A percentile compares a stretch with the other conserved stretches of the same genome.
Evolutionary conservation across 2,113 vertebrate genomes (phyloP).

Genomic region (Centropristis striata): DNA sequence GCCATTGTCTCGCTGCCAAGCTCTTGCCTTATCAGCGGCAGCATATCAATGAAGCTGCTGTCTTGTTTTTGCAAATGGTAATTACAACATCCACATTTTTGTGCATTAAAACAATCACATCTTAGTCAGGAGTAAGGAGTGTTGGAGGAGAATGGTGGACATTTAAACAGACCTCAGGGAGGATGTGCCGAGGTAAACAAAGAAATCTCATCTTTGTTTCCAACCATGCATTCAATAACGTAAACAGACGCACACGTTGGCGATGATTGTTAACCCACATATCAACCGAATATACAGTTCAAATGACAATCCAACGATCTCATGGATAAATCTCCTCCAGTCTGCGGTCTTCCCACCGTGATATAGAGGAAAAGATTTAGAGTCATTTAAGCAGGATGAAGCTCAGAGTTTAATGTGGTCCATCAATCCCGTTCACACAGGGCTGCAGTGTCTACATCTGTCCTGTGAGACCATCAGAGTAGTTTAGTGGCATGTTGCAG

Average conservation of each 20-base stretch:
- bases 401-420: constrained; percentile 80
- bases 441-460: constrained; percentile 66
- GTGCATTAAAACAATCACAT: constrained; percentile 92
- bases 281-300: constrained; percentile 49
- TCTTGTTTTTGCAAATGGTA: constrained; percentile 94
- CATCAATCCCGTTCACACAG: constrained; percentile 79
- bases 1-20: constrained; percentile 93
- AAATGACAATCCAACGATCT: constrained; percentile 45
- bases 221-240: constrained; percentile 37
- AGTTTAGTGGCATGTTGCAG: constrained; percentile 85
- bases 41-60: constrained; percentile 97
- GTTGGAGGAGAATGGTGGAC: constrained; percentile 49
- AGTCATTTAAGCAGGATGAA: constrained; percentile 81
- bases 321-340: constrained; percentile 51
- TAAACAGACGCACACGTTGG: constrained; percentile 37
- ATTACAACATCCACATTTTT: constrained; percentile 98
- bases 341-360: constrained; percentile 49
- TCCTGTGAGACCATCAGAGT: constrained; percentile 80
- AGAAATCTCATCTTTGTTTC: constrained; percentile 53
- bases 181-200: constrained; percentile 47
- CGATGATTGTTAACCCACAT: constrained; percentile 18
- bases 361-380: constrained; percentile 67
- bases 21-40: constrained; percentile 88
- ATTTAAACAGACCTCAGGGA: constrained; percentile 64
- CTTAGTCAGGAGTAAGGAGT: constrained; percentile 79